These are phyloP conservation scores for Dallia pectoralis DNA, from an alignment of 2,797 vertebrate genomes.

Conservation along the genomic window DNA sequence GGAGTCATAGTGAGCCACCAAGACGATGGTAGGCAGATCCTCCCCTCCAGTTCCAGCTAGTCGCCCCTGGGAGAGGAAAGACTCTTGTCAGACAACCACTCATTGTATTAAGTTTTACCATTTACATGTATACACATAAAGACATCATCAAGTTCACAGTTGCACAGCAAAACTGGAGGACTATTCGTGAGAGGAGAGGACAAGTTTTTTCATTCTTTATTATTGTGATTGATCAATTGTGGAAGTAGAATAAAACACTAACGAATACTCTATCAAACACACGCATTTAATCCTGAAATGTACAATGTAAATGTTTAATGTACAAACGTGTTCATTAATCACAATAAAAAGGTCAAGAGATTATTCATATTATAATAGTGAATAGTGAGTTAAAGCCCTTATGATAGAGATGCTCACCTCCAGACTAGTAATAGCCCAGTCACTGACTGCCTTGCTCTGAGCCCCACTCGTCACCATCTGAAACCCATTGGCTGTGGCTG, in stretches of 20 bases:
- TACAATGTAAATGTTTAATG: too few relatives aligned
- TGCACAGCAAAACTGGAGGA: too few relatives aligned
- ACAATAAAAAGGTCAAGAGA: neutral
- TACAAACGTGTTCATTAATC: too few relatives aligned
- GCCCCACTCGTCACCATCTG: constrained; percentile 98
- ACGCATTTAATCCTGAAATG: too few relatives aligned
- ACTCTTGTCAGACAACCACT: neutral
- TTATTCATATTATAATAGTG: neutral
- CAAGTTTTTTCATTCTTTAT: too few relatives aligned
- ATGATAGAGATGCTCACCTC: constrained; percentile 78
- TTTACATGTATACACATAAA: neutral
- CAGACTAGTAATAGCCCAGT: constrained; percentile 97
- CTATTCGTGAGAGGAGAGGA: too few relatives aligned
- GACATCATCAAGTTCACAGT: too few relatives aligned
- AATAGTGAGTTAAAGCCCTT: neutral
- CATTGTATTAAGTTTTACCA: neutral
- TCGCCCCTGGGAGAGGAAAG: constrained; percentile 78
- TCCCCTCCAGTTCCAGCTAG: constrained; percentile 92
- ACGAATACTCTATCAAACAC: too few relatives aligned
- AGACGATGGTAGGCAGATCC: constrained; percentile 92
- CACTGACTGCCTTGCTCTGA: constrained; percentile 94
- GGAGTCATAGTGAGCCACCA: constrained; percentile 96
- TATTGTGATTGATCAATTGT: too few relatives aligned
- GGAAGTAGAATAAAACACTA: too few relatives aligned
- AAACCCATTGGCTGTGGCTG: constrained; percentile 96